Evolutionary conservation across 2,797 vertebrate species (phyloP).

Genomic region (Mastacembelus armatus): DNA sequence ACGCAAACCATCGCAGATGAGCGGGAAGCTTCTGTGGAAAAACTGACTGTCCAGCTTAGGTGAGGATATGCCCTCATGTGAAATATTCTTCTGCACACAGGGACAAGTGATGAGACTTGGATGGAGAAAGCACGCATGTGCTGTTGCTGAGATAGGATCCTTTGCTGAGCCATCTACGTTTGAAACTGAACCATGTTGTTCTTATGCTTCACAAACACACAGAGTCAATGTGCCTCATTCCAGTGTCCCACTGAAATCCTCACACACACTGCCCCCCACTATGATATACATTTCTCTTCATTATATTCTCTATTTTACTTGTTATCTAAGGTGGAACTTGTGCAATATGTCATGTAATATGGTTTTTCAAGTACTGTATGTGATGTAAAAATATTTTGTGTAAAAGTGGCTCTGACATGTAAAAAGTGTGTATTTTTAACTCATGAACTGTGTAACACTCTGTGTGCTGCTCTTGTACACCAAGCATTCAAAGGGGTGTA

Average conservation of each 20-base stretch:
- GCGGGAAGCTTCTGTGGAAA: constrained; percentile 81
- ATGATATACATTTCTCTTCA: no score
- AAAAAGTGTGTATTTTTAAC: not conserved
- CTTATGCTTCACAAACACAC: constrained; percentile 12
- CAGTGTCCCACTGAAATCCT: not conserved
- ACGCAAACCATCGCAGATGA: constrained; percentile 88
- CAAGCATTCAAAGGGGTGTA: constrained; percentile 13
- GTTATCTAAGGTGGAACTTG: not conserved
- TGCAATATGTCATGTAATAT: constrained; percentile 1
- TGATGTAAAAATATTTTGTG: constrained; percentile 21
- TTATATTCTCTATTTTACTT: not conserved
- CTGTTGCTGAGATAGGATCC: constrained; percentile 1
- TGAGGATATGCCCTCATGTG: constrained; percentile 71
- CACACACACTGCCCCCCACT: not conserved
- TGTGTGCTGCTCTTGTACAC: constrained; percentile 20
- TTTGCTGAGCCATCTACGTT: not conserved
- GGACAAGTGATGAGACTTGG: not conserved
- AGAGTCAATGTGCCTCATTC: not conserved
- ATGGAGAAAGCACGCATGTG: not conserved
- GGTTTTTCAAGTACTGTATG: not conserved
- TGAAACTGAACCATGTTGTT: constrained; percentile 2
- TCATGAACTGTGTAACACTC: not conserved
- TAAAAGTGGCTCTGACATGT: constrained; percentile 13
- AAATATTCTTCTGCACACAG: constrained; percentile 27
- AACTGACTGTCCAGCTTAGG: constrained; percentile 89